Percentiles rank a stretch among this genome's conserved stretches.
These are phyloP conservation scores for Bufo gargarizans DNA, from an alignment of 2,113 vertebrate genomes.

Conservation along the genomic window DNA sequence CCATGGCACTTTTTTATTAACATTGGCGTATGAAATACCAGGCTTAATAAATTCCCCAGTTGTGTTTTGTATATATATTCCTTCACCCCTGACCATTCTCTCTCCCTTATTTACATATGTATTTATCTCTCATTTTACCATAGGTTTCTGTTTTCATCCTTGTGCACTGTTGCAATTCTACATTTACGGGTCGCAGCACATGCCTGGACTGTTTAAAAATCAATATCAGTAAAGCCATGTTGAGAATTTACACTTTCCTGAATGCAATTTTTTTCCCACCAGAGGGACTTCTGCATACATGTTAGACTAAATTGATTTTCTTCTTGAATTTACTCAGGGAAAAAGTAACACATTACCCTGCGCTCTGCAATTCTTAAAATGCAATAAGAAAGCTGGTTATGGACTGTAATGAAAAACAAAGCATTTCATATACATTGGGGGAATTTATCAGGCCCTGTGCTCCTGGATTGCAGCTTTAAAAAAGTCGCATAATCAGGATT, in stretches of 20 bases:
- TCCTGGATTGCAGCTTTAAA: too few relatives aligned
- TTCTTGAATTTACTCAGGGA: background rate
- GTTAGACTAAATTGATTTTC: slow-evolving; percentile 43
- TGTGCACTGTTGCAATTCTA: background rate
- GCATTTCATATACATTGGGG: too few relatives aligned
- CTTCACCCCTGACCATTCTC: background rate
- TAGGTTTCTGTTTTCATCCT: slow-evolving; percentile 19
- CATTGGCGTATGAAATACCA: too few relatives aligned
- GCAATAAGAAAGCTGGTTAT: background rate
- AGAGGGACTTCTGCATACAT: slow-evolving; percentile 39
- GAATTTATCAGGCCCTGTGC: too few relatives aligned
- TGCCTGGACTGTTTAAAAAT: slow-evolving; percentile 36
- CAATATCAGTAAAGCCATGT: slow-evolving; percentile 51
- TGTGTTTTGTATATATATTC: background rate
- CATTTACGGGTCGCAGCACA: slow-evolving; percentile 47
- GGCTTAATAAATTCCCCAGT: background rate
- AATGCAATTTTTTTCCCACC: slow-evolving; percentile 35
- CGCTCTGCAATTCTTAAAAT: background rate
- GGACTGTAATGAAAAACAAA: background rate
- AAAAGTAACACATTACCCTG: background rate
- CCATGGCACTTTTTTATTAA: too few relatives aligned
- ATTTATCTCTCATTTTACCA: background rate
- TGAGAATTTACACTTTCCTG: slow-evolving; percentile 48
- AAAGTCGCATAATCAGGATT: too few relatives aligned
- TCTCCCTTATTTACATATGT: background rate